These are phyloP conservation scores for Mesoligia furuncula DNA, from an alignment of 2,888 invertebrate species.

Conservation along the genomic window DNA sequence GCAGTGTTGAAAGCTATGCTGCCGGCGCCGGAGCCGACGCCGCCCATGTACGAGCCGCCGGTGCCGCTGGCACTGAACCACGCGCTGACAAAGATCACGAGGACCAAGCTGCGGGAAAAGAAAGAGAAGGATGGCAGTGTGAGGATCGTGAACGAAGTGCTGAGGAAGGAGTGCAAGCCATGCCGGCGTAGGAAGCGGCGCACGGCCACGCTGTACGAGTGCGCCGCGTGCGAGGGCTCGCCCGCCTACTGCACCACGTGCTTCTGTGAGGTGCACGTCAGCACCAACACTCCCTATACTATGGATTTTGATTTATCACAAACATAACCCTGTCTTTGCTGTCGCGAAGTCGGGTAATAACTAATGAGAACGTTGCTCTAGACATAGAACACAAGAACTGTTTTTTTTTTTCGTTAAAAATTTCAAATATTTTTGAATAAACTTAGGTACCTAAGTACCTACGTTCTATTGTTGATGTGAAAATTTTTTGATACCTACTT, in stretches of 20 bases:
- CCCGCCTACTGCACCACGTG: slow-evolving; percentile 34
- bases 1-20: slow-evolving; percentile 22
- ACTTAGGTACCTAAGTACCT: too few relatives aligned
- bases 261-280: slow-evolving; percentile 22
- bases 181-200: slow-evolving; percentile 14
- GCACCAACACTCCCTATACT: neutral
- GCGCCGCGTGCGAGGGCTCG: slow-evolving; percentile 19
- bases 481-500: neutral
- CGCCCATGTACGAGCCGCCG: neutral
- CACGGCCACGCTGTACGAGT: slow-evolving; percentile 26
- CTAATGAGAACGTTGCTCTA: neutral
- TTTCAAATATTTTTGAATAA: too few relatives aligned
- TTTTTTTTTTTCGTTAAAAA: too few relatives aligned
- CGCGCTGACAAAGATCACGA: slow-evolving; percentile 24
- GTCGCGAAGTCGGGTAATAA: neutral
- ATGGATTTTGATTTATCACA: slow-evolving; percentile 1
- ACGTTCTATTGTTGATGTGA: neutral
- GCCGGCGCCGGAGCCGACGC: neutral
- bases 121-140: slow-evolving; percentile 11
- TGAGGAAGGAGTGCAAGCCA: slow-evolving; percentile 22
- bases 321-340: neutral
- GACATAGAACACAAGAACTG: neutral
- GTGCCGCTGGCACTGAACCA: neutral
- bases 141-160: slow-evolving; percentile 13
- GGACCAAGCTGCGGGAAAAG: slow-evolving; percentile 11